These are phyloP conservation scores for Drosophila antonietae DNA, from an alignment of 2,888 invertebrate species.

Conservation along the genomic window DNA sequence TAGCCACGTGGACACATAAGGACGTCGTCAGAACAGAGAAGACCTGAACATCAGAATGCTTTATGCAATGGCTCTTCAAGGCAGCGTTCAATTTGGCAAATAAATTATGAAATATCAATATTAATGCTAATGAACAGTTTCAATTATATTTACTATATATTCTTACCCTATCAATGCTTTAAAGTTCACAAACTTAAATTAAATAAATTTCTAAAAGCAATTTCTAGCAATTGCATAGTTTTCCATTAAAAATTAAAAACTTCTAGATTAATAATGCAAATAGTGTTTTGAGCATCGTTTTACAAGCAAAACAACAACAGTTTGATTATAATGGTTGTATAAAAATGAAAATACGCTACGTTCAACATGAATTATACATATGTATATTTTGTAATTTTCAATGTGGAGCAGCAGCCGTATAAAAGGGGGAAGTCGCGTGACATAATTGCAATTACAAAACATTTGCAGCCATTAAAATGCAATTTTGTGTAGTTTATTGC, in stretches of 20 bases:
- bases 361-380: slow-evolving; percentile 17
- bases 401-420: slow-evolving; percentile 49
- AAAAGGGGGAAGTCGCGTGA: slow-evolving; percentile 40
- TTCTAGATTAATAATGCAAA: neutral
- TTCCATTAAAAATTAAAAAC: neutral
- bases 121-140: too few species aligned
- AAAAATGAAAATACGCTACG: neutral
- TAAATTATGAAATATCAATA: too few species aligned
- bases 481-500: slow-evolving; percentile 65
- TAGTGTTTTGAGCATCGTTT: neutral
- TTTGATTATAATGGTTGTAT: slow-evolving; percentile 1
- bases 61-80: too few species aligned
- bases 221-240: neutral
- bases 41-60: too few species aligned
- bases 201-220: neutral
- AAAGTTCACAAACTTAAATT: neutral
- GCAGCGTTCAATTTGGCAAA: too few species aligned
- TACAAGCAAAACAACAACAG: neutral
- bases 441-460: slow-evolving; percentile 73
- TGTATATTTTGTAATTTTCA: slow-evolving; percentile 24
- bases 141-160: neutral
- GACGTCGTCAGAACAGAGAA: too few species aligned
- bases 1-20: neutral
- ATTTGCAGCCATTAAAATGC: slow-evolving; percentile 71
- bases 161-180: neutral